phyloP scores from a whole-genome alignment of 2,797 vertebrate genomes.

The Percopsis omiscomaycus region DNA sequence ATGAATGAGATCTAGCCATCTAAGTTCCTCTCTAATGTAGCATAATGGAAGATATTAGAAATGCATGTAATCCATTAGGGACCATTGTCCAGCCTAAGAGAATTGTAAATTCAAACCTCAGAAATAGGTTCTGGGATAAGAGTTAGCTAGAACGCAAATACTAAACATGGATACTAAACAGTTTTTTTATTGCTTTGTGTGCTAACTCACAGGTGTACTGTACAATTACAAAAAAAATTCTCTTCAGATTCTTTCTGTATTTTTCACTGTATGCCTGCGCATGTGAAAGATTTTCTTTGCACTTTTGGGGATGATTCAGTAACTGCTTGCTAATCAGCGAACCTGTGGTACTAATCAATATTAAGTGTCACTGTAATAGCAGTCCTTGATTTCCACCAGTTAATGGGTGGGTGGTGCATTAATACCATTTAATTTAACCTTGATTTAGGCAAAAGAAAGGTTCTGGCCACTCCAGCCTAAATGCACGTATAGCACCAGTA shows the following conservation, averaged over 20 bases:
- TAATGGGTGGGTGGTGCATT: slow-evolving; percentile 24
- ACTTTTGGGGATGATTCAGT: slow-evolving; percentile 48
- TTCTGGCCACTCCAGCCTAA: neutral
- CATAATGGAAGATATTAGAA: slow-evolving; percentile 47
- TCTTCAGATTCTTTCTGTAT: no score
- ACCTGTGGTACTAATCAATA: slow-evolving; percentile 58
- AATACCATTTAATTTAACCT: slow-evolving; percentile 39
- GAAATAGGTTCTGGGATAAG: no score
- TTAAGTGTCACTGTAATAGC: slow-evolving; percentile 32
- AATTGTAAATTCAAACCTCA: no score
- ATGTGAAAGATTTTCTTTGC: slow-evolving; percentile 10
- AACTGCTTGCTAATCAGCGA: slow-evolving; percentile 58
- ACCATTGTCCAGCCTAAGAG: slow-evolving; percentile 4
- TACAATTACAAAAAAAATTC: no score
- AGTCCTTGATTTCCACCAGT: slow-evolving; percentile 50
- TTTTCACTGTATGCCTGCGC: neutral
- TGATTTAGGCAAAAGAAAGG: slow-evolving; percentile 21
- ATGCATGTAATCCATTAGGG: slow-evolving; percentile 23
- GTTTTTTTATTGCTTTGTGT: no score
- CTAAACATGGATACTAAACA: no score
- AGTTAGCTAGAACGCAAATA: no score
- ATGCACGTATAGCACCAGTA: no score
- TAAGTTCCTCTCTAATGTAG: slow-evolving; percentile 43
- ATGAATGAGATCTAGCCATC: slow-evolving; percentile 42
- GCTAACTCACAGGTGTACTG: no score